phyloP scores from a whole-genome alignment of 2,113 vertebrate species.

The Pipra filicauda region DNA sequence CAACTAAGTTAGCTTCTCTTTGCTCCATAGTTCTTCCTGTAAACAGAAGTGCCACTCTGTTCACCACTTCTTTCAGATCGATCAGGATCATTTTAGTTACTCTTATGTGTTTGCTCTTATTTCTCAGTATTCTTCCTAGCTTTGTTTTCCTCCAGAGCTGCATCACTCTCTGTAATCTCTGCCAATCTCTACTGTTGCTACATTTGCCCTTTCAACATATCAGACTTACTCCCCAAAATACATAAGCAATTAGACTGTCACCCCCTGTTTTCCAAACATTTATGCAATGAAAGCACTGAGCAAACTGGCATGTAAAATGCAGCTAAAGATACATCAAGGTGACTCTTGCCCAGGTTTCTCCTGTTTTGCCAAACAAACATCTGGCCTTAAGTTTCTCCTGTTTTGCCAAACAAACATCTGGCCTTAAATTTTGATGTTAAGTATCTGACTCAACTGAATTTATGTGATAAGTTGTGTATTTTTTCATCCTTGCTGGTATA shows the following conservation, averaged over 20 bases:
- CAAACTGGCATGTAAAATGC: neutral
- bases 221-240: neutral
- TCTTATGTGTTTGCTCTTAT: neutral
- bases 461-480: neutral
- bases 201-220: neutral
- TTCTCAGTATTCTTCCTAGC: neutral
- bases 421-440: neutral
- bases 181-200: neutral
- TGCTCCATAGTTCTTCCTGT: neutral
- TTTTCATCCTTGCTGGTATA: neutral
- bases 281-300: neutral
- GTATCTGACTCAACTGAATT: neutral
- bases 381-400: neutral
- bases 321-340: neutral
- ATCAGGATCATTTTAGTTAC: neutral
- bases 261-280: neutral
- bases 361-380: neutral
- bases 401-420: neutral
- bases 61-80: neutral
- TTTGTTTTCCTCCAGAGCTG: neutral
- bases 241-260: neutral
- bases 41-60: neutral
- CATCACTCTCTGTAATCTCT: neutral
- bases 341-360: neutral
- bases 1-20: neutral